Base-by-base conservation (phyloP, 2,797 vertebrate genomes). In the Luscinia luscinia region DNA sequence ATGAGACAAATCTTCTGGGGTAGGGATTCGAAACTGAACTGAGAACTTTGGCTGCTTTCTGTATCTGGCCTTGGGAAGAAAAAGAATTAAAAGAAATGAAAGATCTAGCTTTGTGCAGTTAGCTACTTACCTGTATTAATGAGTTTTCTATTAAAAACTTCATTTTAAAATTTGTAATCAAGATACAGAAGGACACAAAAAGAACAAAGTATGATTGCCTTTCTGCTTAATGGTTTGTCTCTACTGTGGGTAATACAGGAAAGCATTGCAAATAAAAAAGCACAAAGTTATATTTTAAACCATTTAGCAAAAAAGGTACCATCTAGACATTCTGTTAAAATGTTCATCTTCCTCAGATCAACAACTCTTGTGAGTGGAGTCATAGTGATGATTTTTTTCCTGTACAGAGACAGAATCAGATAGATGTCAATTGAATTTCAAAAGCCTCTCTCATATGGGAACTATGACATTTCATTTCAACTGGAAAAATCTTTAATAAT, bases 1-100 rank as follows among this genome's bases (percentile, higher is more conserved):
- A 99, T 99, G 77, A 99, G 97, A 89, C 99, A 99, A 84, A 98
- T 97, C 96, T 99, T 99, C 97, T 99, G 99, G 76, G 98, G 98
- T 30, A 99, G 95, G 0, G 98, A 97, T 26, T 98, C 98, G 15
- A 98, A 98, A 88, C 94, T 80, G 40, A 97, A 98, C 9, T 98
- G 98, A 48, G 98, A 96, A 59, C 95, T 96, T 77, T 98, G 98
- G 90, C 96, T 97, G 88, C 93, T 69, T 92, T 98, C 98, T 16
- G 95, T 73, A 89, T 98, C 98, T 16, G 97, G 79, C 96, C 98
- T 98, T 97, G 77, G 96, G 94, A 94, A 72, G 68, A 96, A 91
- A 95, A 81, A 96, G 41, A 95, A 77, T 69, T 28, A 90, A 61
- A 49, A 94, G 27, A 81, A 87, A 87, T 88, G 0, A 84, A 91